Evolutionary conservation across 2,888 invertebrate species (phyloP).

Genomic region (Scaptomyza caliginosa): DNA sequence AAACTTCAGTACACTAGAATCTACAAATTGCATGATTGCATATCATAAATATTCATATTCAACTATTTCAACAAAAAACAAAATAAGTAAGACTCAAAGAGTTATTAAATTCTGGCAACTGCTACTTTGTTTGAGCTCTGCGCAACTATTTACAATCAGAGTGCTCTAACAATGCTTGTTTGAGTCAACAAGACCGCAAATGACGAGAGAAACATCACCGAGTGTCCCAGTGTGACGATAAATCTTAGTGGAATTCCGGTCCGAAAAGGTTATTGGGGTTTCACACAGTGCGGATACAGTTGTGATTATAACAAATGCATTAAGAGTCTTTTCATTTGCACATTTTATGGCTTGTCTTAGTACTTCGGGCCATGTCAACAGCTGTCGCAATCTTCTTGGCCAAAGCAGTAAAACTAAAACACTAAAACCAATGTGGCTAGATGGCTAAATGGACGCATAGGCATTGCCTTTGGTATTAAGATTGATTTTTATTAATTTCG

Average conservation of each 20-base stretch:
- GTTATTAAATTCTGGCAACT: neutral
- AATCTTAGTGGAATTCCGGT: slow-evolving; percentile 22
- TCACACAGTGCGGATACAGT: neutral
- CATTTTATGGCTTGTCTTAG: slow-evolving; percentile 57
- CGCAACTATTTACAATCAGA: neutral
- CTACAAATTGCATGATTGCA: neutral
- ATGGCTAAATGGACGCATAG: neutral
- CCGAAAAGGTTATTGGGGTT: neutral
- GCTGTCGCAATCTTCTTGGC: slow-evolving; percentile 44
- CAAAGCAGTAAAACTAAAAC: slow-evolving; percentile 61
- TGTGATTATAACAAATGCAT: slow-evolving; percentile 65
- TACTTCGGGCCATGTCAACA: slow-evolving; percentile 36
- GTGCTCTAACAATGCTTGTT: neutral
- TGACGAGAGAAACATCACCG: neutral
- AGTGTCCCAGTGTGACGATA: slow-evolving; percentile 11
- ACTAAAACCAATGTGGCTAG: slow-evolving; percentile 18
- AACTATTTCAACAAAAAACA: neutral
- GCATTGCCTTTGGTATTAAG: slow-evolving; percentile 31
- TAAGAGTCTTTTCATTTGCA: slow-evolving; percentile 67
- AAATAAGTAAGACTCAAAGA: too few relatives aligned
- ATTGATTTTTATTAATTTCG: slow-evolving; percentile 75
- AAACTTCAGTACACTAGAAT: neutral
- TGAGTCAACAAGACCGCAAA: neutral
- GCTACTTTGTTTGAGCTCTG: neutral
- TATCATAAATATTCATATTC: neutral